phyloP scores from a whole-genome alignment of 2,797 vertebrate genomes.

The Sebastes nivosus region DNA sequence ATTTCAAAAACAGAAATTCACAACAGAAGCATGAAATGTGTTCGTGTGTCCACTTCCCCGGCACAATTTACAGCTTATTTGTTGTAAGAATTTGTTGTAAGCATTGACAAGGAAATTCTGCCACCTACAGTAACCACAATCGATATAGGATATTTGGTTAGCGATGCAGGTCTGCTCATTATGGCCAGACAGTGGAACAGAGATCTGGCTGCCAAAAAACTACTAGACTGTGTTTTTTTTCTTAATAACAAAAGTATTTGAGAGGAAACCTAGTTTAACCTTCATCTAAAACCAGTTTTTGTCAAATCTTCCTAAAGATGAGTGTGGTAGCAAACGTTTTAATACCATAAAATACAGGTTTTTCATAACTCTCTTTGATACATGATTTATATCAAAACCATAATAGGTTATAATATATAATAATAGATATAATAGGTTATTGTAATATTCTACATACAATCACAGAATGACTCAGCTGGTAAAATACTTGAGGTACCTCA shows the following conservation, averaged over 20 bases:
- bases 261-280: background rate
- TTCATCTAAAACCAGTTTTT: background rate
- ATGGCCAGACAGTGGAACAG: background rate
- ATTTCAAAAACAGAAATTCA: slow-evolving; percentile 38
- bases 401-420: too few relatives aligned
- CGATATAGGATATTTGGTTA: slow-evolving; percentile 32
- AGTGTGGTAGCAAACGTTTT: background rate
- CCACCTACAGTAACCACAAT: slow-evolving; percentile 35
- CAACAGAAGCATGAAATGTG: slow-evolving; percentile 12
- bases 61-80: slow-evolving; percentile 3
- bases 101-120: slow-evolving; percentile 33
- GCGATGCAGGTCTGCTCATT: slow-evolving; percentile 35
- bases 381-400: background rate
- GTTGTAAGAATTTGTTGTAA: slow-evolving; percentile 27
- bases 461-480: background rate
- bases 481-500: background rate
- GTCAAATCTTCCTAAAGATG: background rate
- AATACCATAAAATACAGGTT: background rate
- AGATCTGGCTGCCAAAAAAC: slow-evolving; percentile 15
- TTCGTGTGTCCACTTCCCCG: background rate
- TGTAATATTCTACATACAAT: background rate
- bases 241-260: background rate
- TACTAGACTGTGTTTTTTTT: background rate
- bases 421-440: background rate
- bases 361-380: background rate